These are phyloP conservation scores for Danaus chrysippus DNA, from an alignment of 2,888 invertebrate species.

Conservation along the genomic window DNA sequence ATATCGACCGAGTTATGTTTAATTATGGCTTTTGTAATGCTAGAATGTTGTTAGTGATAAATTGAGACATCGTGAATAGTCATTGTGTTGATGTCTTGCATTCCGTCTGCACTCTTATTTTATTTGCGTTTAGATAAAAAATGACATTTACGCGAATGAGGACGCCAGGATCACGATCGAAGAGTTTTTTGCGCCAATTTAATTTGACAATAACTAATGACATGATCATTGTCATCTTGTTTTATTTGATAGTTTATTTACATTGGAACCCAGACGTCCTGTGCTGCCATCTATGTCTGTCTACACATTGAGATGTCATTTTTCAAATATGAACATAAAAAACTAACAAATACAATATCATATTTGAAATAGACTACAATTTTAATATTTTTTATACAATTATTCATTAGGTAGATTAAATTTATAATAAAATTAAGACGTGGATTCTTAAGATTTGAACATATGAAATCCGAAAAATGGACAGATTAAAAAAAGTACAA, in stretches of 20 bases:
- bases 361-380: no score
- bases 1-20: background rate
- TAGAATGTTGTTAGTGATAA: conserved; percentile 31
- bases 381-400: no score
- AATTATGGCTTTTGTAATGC: no score
- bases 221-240: conserved; percentile 34
- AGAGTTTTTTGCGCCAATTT: conserved; percentile 41
- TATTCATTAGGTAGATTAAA: no score
- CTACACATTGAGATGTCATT: conserved; percentile 23
- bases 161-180: conserved; percentile 47
- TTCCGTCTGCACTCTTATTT: conserved; percentile 34
- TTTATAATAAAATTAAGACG: no score
- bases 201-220: conserved; percentile 56
- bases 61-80: conserved; percentile 37
- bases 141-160: conserved; percentile 53
- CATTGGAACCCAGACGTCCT: conserved; percentile 12
- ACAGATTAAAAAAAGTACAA: no score
- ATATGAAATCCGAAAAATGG: no score
- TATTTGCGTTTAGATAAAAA: conserved; percentile 49
- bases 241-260: conserved; percentile 22
- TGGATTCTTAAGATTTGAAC: no score
- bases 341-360: background rate
- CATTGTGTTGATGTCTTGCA: conserved; percentile 26
- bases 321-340: background rate
- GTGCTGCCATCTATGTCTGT: conserved; percentile 13